Percentiles rank a stretch among this genome's conserved stretches.
Conservation (phyloP, 30 jellyfish, hydroid and myxozoan species). For the Rhopilema esculentum region DNA sequence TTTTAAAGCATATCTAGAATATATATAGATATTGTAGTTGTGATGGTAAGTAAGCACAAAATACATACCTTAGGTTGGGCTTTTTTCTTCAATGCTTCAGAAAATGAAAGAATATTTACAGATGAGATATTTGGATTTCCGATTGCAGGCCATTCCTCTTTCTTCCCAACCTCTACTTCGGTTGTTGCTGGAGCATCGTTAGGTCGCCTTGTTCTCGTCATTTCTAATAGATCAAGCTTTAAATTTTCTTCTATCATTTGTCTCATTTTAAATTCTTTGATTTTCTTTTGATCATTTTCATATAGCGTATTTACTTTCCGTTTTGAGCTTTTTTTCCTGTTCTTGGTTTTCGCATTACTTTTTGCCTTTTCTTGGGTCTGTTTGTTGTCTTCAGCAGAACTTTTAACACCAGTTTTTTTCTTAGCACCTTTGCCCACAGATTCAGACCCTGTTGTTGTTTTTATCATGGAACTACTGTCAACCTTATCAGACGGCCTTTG, state of each 20-base stretch:
- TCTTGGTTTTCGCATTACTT: background rate
- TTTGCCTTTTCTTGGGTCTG: background rate
- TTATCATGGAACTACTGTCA: background rate
- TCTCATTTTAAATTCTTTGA: constrained; percentile 60
- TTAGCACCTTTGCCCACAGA: background rate
- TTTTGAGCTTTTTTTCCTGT: constrained; percentile 33
- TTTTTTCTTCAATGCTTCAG: constrained; percentile 28
- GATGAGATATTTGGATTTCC: constrained; percentile 10
- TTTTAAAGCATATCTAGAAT: too few species aligned
- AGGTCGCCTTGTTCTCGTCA: constrained; percentile 44
- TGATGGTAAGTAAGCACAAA: background rate
- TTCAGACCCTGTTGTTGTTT: background rate
- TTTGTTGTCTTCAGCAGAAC: background rate
- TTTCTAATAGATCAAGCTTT: constrained; percentile 52
- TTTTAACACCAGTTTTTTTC: background rate
- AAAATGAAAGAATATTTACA: constrained; percentile 16
- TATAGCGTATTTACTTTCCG: constrained; percentile 53
- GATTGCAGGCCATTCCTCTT: constrained; percentile 68
- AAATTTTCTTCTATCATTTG: constrained; percentile 63
- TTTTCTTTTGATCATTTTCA: constrained; percentile 69
- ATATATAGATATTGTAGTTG: background rate
- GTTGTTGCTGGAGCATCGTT: background rate
- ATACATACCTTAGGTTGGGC: constrained; percentile 1
- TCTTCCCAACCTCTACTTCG: background rate
- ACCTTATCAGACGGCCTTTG: background rate